Evolutionary conservation across 2,113 vertebrate genomes (phyloP).

Genomic region (Talpa occidentalis): DNA sequence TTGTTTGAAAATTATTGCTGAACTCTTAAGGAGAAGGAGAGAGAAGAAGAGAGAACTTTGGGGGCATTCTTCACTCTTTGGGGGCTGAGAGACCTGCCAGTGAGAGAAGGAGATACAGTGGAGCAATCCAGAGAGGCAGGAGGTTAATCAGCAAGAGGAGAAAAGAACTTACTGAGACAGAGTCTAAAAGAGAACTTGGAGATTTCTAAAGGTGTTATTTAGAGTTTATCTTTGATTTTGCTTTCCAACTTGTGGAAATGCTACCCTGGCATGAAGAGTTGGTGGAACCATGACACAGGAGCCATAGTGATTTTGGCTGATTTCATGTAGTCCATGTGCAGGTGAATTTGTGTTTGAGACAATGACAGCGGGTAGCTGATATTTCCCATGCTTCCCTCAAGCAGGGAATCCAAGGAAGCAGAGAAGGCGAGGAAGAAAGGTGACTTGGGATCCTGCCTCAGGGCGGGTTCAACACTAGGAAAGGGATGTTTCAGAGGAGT

Average conservation of each 20-base stretch:
- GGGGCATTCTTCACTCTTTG: neutral
- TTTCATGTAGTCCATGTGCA: neutral
- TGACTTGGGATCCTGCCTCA: neutral
- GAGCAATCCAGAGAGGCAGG: neutral
- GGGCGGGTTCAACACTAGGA: neutral
- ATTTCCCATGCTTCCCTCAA: neutral
- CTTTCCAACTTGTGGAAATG: neutral
- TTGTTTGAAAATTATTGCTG: neutral
- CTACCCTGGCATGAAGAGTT: neutral
- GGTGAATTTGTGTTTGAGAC: neutral
- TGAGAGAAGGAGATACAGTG: neutral
- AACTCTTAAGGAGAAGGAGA: neutral
- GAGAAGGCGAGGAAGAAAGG: neutral
- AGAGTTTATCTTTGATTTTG: neutral
- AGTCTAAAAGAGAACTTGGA: neutral
- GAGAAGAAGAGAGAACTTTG: neutral
- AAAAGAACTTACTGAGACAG: neutral
- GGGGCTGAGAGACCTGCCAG: neutral
- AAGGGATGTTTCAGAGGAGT: neutral
- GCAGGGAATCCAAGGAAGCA: neutral
- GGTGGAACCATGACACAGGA: no score
- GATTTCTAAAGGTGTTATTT: neutral
- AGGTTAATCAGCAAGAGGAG: neutral
- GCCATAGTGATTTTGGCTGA: neutral
- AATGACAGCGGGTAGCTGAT: neutral